phyloP scores from a whole-genome alignment of 2,888 invertebrate genomes.

The Epirrhoe alternata region DNA sequence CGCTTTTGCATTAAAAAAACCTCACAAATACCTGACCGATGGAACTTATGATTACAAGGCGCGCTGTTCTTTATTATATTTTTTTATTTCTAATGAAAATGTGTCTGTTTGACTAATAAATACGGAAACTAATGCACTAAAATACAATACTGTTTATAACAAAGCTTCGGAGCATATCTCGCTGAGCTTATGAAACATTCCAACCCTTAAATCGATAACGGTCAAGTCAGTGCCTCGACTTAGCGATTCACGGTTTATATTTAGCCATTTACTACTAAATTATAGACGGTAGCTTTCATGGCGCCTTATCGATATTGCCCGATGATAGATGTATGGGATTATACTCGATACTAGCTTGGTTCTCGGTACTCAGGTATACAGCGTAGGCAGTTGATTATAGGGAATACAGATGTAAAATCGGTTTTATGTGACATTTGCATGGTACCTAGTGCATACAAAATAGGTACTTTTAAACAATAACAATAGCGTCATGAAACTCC shows the following conservation, averaged over 20 bases:
- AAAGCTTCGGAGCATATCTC: neutral
- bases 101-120: no score
- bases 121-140: no score
- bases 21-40: no score
- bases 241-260: slow-evolving; percentile 51
- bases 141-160: no score
- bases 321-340: slow-evolving; percentile 40
- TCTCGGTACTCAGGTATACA: slow-evolving; percentile 11
- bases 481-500: no score
- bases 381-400: slow-evolving; percentile 10
- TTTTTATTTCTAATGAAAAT: no score
- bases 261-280: slow-evolving; percentile 50
- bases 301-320: slow-evolving; percentile 30
- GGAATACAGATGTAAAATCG: neutral
- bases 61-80: no score
- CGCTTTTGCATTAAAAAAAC: no score
- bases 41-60: no score
- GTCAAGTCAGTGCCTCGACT: slow-evolving; percentile 52
- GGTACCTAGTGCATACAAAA: neutral
- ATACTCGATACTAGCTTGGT: slow-evolving; percentile 22
- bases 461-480: no score
- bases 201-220: slow-evolving; percentile 49
- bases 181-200: slow-evolving; percentile 9
- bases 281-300: slow-evolving; percentile 38
- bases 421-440: slow-evolving; percentile 8